These are phyloP conservation scores for Pemphredon lugubris DNA, from an alignment of 2,888 invertebrate genomes.

Conservation along the genomic window DNA sequence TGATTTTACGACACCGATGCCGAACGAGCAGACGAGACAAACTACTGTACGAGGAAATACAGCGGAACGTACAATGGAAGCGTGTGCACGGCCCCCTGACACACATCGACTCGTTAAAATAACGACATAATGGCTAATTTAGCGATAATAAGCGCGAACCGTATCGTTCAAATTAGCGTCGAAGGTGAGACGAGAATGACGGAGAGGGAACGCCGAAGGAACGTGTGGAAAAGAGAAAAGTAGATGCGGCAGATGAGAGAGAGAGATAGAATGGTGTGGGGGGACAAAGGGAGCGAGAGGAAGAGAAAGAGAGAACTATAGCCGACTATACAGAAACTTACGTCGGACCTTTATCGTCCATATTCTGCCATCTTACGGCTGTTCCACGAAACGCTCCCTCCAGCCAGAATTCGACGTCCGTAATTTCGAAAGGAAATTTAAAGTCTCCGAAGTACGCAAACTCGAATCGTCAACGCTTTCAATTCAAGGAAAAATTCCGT, in stretches of 20 bases:
- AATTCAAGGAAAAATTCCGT: too few relatives aligned
- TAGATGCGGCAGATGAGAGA: too few relatives aligned
- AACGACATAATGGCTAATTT: constrained; percentile 81
- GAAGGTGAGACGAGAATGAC: constrained; percentile 78
- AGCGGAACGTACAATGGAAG: constrained; percentile 46
- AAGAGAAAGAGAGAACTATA: constrained; percentile 22
- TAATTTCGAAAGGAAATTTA: neutral
- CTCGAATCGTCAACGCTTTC: too few relatives aligned
- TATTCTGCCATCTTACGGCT: constrained; percentile 42
- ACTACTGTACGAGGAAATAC: constrained; percentile 54
- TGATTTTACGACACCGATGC: constrained; percentile 10
- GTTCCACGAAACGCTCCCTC: constrained; percentile 6
- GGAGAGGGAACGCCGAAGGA: constrained; percentile 37
- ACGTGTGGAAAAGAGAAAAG: constrained; percentile 30
- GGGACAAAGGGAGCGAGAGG: too few relatives aligned
- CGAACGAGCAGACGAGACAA: constrained; percentile 33
- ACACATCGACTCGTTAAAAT: constrained; percentile 81
- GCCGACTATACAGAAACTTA: constrained; percentile 18
- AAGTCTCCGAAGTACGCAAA: too few relatives aligned
- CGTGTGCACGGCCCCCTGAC: constrained; percentile 77
- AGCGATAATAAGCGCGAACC: constrained; percentile 80
- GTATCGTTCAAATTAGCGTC: constrained; percentile 80
- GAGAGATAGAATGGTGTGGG: too few relatives aligned
- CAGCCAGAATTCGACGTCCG: neutral
- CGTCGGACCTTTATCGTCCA: constrained; percentile 20